These are phyloP conservation scores for Clinocottus analis DNA, from an alignment of 2,113 vertebrate species.

Conservation along the genomic window DNA sequence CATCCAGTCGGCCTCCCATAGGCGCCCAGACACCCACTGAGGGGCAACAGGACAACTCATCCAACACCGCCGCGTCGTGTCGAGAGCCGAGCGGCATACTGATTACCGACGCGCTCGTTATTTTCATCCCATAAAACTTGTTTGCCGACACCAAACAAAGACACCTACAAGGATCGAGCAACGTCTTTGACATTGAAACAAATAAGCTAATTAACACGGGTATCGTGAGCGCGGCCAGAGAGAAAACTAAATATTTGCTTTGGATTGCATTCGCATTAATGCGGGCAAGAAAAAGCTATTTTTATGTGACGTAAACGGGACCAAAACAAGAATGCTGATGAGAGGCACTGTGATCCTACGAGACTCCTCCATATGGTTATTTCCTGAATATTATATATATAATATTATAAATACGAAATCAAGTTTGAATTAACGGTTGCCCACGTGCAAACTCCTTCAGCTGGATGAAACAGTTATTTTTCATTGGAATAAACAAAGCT, in stretches of 20 bases:
- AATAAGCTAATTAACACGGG: constrained; percentile 46
- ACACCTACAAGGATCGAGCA: constrained; percentile 17
- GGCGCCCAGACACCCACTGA: constrained; percentile 68
- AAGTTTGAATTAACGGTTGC: constrained; percentile 15
- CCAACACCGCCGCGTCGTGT: constrained; percentile 63
- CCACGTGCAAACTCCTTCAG: background rate
- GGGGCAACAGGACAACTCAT: constrained; percentile 72
- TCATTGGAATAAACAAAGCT: background rate
- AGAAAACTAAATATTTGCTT: constrained; percentile 12
- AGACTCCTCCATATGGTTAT: constrained; percentile 11
- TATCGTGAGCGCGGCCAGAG: constrained; percentile 33
- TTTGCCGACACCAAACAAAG: constrained; percentile 32
- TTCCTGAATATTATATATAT: constrained; percentile 34
- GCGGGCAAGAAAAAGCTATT: background rate
- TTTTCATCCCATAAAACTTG: constrained; percentile 30
- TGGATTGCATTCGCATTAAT: constrained; percentile 12
- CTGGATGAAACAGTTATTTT: constrained; percentile 35
- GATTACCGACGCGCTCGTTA: constrained; percentile 60
- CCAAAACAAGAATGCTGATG: constrained; percentile 6
- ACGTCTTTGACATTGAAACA: constrained; percentile 35
- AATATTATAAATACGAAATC: constrained; percentile 28
- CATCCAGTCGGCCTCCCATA: constrained; percentile 68
- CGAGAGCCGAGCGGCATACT: constrained; percentile 69
- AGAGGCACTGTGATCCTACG: constrained; percentile 15
- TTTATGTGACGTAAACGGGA: background rate